Base-by-base conservation (phyloP, 1,140 invertebrate genomes). In the Ceratoteleas bidentatus region DNA sequence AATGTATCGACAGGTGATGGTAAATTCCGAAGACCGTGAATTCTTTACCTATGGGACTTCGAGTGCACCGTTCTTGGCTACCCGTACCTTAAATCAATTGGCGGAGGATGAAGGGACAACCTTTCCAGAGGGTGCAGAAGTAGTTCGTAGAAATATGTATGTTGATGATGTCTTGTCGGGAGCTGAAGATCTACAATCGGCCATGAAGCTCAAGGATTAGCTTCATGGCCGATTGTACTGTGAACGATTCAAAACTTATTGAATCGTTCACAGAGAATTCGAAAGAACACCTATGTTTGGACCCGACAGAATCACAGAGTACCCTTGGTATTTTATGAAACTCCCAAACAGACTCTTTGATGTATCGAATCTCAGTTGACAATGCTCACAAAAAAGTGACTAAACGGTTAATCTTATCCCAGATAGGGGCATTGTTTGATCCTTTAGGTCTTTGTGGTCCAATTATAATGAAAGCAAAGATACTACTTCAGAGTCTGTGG, bases 1-100 rank as follows among this genome's bases (percentile, higher is more conserved):
- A 9, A 9, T 14, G 3, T 61, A 13, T 16, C 16, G 49, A 13
- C 58, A 49, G 7, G 49, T 34, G 8, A 61, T 45, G 4, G 43
- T 61, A 1, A n/a, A n/a, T n/a, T n/a, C n/a, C n/a, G n/a, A n/a
- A n/a, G n/a, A n/a, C n/a, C n/a, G n/a, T n/a, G n/a, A n/a, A n/a
- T n/a, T n/a, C n/a, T n/a, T n/a, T n/a, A 61, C 58, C 32, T 61
- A 61, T 13, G 45, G 58, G 5, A 61, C 58, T 7, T 2, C 43
- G 8, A 10, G 43, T 11, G 58, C 58, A 10, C 14, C 58, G 9
- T 47, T 49, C 14, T 14, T 61, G 13, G 58, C 58, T 1, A 68
- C 62, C 3, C 40, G 40, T 43, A 11, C 40, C 6, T 43, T 43
- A 10, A 3, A 11, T 6, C 40, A 43, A 43, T 11, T 43, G 11